Conservation (phyloP, 2,797 vertebrate genomes). For the Heteromormyrus szaboi region DNA sequence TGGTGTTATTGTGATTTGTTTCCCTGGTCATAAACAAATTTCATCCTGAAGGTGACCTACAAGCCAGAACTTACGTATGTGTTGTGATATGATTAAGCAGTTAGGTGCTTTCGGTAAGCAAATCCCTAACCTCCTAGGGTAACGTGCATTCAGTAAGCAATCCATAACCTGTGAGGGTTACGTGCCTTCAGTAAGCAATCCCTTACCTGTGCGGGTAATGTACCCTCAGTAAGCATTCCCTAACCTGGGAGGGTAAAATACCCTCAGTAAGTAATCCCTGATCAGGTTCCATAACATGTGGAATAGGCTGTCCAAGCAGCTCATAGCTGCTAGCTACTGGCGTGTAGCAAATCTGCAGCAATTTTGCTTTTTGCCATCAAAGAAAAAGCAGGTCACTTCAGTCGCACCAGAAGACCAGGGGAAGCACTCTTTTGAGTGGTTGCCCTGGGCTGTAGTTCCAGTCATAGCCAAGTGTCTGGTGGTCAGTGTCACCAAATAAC, state of each 20-base stretch:
- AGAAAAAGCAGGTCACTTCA: background rate
- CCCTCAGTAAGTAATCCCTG: background rate
- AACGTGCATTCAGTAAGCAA: background rate
- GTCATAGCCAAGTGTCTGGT: slow-evolving; percentile 42
- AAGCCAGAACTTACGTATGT: background rate
- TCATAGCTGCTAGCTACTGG: background rate
- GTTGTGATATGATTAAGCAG: background rate
- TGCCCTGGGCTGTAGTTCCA: slow-evolving; percentile 28
- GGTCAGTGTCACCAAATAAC: background rate
- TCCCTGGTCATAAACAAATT: background rate
- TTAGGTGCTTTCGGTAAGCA: background rate
- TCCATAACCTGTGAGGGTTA: background rate
- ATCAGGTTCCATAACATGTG: background rate
- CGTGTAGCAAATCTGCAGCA: background rate
- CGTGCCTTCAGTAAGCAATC: background rate
- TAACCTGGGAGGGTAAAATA: background rate
- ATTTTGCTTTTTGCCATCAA: background rate
- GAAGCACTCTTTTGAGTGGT: slow-evolving; percentile 1
- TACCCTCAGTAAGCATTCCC: background rate
- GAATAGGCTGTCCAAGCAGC: background rate
- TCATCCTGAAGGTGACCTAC: background rate
- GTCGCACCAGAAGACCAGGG: background rate
- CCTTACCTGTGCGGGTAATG: background rate
- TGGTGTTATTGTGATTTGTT: background rate
- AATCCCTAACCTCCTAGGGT: background rate